Evolutionary conservation across 1,140 invertebrate species (phyloP), one percentile per base, ranked within the genome.

Genomic region (Drosophila lini): DNA sequence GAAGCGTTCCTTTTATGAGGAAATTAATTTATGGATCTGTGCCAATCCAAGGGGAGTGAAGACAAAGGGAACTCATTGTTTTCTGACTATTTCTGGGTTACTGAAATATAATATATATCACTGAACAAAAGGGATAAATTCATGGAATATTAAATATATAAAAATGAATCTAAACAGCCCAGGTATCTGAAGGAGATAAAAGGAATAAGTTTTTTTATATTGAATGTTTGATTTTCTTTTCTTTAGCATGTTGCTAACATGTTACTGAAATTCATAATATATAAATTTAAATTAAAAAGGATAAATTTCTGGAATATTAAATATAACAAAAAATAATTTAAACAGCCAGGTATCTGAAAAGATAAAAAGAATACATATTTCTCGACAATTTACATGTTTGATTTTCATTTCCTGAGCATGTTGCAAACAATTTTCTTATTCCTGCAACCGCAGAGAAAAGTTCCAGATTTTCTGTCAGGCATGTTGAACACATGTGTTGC

Each of bases 401-500:
- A 2, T 16, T 38, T 41, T 32, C 22, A 34, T 22, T 38, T 57
- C 48, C 48, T 34, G 19, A 15, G 22, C 32, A 10, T 3, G 9
- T 9, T 28, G 36, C 15, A 38, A 52, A 64, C 31, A 19, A 19
- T n/a, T 44, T 56, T 28, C n/a, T n/a, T 5, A 13, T 5, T 28
- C 40, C 7, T 31, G n/a, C 45, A 75, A 65, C 52, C 47, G 25
- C 60, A 52, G 44, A 19, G 10, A 11, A 56, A 69, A 70, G 53
- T 62, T 53, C 55, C n/a, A 19, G 8, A 22, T 38, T 28, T 58
- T 40, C 6, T 15, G 6, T 28, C 16, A 38, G 52, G 71, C 83
- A 88, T 86, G 83, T 80, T 64, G 44, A 77, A 83, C 83, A 86
- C 80, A 88, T 86, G 83, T 74, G 83, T 68, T 65, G 11, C 5